These are phyloP conservation scores for Pocillopora verrucosa DNA, from an alignment of 64 coral and sea anemone species.

Conservation along the genomic window DNA sequence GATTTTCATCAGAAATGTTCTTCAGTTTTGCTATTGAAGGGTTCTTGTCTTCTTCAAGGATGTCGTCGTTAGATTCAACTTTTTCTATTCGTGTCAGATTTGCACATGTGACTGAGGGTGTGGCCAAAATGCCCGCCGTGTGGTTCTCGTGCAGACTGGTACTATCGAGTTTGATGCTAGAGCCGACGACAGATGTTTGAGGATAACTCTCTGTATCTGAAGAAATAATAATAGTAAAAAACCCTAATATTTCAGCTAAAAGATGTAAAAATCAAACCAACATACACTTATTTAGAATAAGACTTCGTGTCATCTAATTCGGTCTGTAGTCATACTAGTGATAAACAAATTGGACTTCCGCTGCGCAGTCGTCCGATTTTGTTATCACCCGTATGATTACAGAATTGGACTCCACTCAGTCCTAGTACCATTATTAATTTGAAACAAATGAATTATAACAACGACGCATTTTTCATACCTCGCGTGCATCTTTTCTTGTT, in stretches of 20 bases:
- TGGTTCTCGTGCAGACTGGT: not conserved
- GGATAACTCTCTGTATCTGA: conserved; percentile 16
- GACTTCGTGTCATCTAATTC: no score
- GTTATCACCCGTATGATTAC: no score
- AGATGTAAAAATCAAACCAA: not conserved
- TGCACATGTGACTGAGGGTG: not conserved
- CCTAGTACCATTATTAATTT: no score
- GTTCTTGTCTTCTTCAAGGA: not conserved
- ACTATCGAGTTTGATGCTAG: not conserved
- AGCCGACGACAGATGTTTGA: not conserved
- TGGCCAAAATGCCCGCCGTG: conserved; percentile 30
- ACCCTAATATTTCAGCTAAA: not conserved
- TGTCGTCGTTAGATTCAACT: not conserved
- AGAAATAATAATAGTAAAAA: not conserved
- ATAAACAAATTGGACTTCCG: no score
- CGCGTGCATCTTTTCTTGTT: not conserved
- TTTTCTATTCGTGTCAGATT: not conserved
- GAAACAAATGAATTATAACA: no score
- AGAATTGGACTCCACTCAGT: no score
- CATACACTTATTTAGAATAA: not conserved
- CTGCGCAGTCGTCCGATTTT: no score
- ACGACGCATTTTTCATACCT: not conserved
- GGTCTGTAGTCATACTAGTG: no score
- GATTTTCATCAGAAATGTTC: not conserved
- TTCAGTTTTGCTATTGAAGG: not conserved